Conservation (phyloP, 1,140 invertebrate species). For the Listronotus oregonensis region DNA sequence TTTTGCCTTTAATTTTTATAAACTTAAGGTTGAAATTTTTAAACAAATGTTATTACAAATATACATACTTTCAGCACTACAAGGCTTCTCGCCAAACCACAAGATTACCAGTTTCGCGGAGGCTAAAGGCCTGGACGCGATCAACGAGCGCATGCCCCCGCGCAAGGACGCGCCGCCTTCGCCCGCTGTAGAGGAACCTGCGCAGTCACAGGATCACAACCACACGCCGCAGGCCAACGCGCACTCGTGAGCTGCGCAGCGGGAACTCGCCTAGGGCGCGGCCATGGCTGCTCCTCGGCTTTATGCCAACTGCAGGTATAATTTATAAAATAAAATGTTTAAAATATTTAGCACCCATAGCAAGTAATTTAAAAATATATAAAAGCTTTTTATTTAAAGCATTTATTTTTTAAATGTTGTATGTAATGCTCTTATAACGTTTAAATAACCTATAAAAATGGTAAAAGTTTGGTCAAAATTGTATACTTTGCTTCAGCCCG, state of each 20-base stretch:
- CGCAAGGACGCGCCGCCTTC: constrained; percentile 81
- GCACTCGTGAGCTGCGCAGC: constrained; percentile 54
- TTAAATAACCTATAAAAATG: too few relatives aligned
- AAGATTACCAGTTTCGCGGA: constrained; percentile 99
- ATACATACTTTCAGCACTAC: constrained; percentile 73
- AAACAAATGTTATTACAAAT: too few relatives aligned
- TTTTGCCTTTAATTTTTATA: too few relatives aligned
- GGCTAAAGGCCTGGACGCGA: constrained; percentile 97
- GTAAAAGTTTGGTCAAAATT: too few relatives aligned
- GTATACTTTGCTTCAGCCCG: too few relatives aligned
- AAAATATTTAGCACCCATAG: too few relatives aligned
- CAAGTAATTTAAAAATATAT: too few relatives aligned
- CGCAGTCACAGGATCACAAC: constrained; percentile 80
- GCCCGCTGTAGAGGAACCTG: constrained; percentile 61
- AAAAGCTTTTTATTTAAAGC: too few relatives aligned
- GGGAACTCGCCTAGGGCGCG: constrained; percentile 45
- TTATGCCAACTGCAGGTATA: constrained; percentile 46
- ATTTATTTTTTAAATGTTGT: too few relatives aligned
- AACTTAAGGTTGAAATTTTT: too few relatives aligned
- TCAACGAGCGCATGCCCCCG: constrained; percentile 99
- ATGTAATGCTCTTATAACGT: too few relatives aligned
- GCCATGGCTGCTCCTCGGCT: constrained; percentile 19
- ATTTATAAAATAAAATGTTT: too few relatives aligned
- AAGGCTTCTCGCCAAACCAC: constrained; percentile 98
- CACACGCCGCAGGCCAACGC: constrained; percentile 57